phyloP scores from a whole-genome alignment of 35 echinoderm and acorn worm species.

The Heliocidaris tuberculata region DNA sequence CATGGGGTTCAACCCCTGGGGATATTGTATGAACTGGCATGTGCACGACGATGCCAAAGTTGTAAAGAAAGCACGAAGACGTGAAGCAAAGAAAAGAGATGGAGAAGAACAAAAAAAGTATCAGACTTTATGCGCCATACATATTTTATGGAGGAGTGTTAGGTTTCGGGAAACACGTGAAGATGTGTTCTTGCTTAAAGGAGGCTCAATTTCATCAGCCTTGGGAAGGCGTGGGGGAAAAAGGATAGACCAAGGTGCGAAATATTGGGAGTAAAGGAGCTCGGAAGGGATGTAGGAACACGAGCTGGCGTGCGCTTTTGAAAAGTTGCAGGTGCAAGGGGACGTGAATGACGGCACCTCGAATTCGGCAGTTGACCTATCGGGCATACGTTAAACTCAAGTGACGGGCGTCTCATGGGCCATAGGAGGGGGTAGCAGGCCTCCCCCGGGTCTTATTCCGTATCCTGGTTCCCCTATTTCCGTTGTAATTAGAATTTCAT shows the following conservation, averaged over 20 bases:
- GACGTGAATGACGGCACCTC: background rate
- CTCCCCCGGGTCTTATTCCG: background rate
- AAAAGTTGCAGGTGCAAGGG: background rate
- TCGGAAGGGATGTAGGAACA: background rate
- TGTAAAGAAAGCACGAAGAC: background rate
- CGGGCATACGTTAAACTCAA: background rate
- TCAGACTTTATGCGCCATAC: background rate
- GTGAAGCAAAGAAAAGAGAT: background rate
- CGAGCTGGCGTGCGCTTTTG: background rate
- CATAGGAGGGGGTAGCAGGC: background rate
- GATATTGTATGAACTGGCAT: background rate
- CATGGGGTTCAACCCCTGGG: background rate
- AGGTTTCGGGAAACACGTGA: conserved; percentile 10
- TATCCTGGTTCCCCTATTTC: background rate
- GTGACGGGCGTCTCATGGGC: background rate
- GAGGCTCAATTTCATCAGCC: background rate
- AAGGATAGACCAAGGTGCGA: background rate
- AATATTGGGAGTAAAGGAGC: background rate
- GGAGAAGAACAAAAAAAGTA: background rate
- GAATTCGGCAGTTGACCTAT: background rate
- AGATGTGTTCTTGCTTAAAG: background rate
- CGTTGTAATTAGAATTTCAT: background rate
- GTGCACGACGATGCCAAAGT: background rate
- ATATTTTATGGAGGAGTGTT: conserved; percentile 15
- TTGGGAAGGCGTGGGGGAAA: background rate